Evolutionary conservation across 2,113 vertebrate species (phyloP), one percentile per base, ranked within the genome.

Genomic region (Campylomormyrus numenius): DNA sequence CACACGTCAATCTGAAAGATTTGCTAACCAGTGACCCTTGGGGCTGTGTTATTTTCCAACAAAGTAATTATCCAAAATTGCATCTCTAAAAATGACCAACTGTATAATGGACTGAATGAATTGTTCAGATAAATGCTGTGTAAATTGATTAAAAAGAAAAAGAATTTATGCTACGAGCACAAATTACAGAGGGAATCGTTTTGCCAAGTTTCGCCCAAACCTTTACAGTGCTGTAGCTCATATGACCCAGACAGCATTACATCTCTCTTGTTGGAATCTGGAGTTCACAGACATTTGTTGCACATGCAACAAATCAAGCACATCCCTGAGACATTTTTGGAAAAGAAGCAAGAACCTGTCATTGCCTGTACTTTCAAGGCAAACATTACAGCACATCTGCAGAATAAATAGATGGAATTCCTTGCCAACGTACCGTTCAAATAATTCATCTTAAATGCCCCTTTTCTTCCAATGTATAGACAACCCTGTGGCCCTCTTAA

Each of bases 401-500:
- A 48, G 48, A 89, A 89, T 53, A 27, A 84, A 9, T 45, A 46
- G 21, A 45, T 21, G 2, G 10, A 35, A 89, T 86, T 91, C 83
- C 83, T 83, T 84, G 39, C 90, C 42, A 42, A 88, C 21, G 53
- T 56, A 48, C 19, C 11, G 19, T 21, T 24, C 80, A 52, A 88
- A 85, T 89, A 84, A 90, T 74, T 86, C 83, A 13, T 83, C 85
- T 90, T 84, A 84, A 66, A 88, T 91, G 86, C 87, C 74, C 62
- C 62, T 80, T 90, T 90, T 91, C 85, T 86, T 77, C 74, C 89
- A 91, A 91, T 90, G 90, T 91, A 91, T 90, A 90, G 46, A 90
- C 85, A 85, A 91, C 90, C 92, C 58, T 49, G 35, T 93, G 92
- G 94, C 89, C 92, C 90, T 56, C 91, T 88, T 93, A 93, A 95